Base-by-base conservation (phyloP, 2,888 invertebrate species). In the Cetonia aurata region DNA sequence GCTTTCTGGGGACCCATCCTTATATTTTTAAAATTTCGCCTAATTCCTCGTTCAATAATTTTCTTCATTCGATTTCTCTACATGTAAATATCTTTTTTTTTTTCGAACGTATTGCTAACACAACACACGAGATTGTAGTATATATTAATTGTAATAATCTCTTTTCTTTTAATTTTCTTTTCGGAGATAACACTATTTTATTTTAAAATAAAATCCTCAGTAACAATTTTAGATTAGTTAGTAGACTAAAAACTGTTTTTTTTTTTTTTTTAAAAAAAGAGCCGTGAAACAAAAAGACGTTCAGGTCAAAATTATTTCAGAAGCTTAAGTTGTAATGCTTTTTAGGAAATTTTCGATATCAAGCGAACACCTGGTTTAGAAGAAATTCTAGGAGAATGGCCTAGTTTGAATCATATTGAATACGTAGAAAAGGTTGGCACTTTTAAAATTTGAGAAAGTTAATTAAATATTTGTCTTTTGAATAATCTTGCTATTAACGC, bases 321-420 rank as follows among this genome's bases (percentile, higher is more conserved):
- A 75, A 77, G 78, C 78, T 79, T 79, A 79, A 78, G 78, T 75
- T 78, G 75, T 79, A 78, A 77, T 85, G 85, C 86, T 88, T 88
- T 37, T 85, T 89, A 90, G 90, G 90, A 88, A 83, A 86, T 90
- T 84, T 90, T 89, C 88, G 87, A 89, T 82, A 90, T 89, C 85
- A 87, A 87, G 86, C 89, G 91, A 86, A 88, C 90, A 80, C 89
- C 89, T 86, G 89, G 90, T 86, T 87, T 91, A 77, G 87, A 87
- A 83, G 91, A 91, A 87, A 85, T 93, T 83, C 91, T 93, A 85
- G 91, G 91, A 81, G 93, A 93, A 87, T 93, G 93, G 92, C 93
- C 93, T 82, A 89, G 84, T 80, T 90, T 93, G 85, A 86, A 88
- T 86, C 88, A 88, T 85, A 85, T 87, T 86, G 88, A 87, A 84